Conservation (phyloP, 1,140 invertebrate genomes). For the Drosophila punjabiensis region DNA sequence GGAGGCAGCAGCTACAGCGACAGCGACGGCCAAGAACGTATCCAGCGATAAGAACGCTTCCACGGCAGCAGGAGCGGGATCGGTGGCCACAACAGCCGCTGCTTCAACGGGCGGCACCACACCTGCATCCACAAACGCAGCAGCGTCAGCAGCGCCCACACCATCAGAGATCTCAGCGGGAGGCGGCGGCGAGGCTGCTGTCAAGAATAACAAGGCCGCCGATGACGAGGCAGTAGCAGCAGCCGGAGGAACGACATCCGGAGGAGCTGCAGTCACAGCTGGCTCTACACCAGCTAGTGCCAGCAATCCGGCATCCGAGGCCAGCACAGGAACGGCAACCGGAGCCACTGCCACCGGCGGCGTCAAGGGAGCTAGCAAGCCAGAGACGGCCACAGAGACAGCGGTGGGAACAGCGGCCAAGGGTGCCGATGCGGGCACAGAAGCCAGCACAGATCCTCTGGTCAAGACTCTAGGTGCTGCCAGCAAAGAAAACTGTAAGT, state of each 20-base stretch:
- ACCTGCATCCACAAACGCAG: constrained; percentile 5
- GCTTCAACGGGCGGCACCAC: constrained; percentile 17
- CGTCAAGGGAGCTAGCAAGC: constrained; percentile 37
- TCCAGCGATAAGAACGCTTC: constrained; percentile 28
- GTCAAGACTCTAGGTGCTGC: constrained; percentile 15
- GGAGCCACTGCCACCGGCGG: constrained; percentile 8
- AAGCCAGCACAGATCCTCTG: constrained; percentile 20
- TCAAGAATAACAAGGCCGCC: constrained; percentile 32
- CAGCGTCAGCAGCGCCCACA: constrained; percentile 22
- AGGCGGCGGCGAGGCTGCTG: constrained; percentile 17
- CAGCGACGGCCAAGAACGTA: not conserved
- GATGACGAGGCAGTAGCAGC: constrained; percentile 35
- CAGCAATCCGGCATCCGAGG: constrained; percentile 15
- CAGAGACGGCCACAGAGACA: constrained; percentile 20
- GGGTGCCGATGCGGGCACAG: constrained; percentile 20
- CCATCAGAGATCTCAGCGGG: constrained; percentile 63
- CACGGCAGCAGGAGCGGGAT: constrained; percentile 17
- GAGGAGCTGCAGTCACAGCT: constrained; percentile 9
- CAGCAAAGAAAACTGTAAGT: constrained; percentile 23
- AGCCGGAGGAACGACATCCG: not conserved
- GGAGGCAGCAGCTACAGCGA: not conserved
- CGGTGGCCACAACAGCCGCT: not conserved
- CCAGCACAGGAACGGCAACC: not conserved
- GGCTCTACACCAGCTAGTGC: constrained; percentile 15
- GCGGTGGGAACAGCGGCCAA: constrained; percentile 27